Base-by-base conservation (phyloP, 2,888 invertebrate species). In the Nomada ferruginata region DNA sequence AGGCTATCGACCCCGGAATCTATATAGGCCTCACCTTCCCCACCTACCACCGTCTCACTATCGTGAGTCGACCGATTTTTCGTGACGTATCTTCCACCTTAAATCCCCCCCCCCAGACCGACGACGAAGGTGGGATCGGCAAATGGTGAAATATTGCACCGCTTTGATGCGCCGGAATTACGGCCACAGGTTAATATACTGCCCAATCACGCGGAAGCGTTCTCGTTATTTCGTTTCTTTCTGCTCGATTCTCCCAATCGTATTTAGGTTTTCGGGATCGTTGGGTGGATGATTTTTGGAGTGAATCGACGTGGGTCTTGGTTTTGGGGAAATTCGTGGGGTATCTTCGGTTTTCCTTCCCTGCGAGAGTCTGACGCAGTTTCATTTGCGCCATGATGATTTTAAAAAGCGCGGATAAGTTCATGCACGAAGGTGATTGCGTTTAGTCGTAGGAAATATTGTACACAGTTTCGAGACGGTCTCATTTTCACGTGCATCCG, bases 21-120 rank as follows among this genome's bases (percentile, higher is more conserved):
- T 84, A 76, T 79, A 82, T 78, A 87, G 83, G 71, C 76, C 75
- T 63, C 66, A 23, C 57, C 26, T 66, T 63, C 69, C 60, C 26
- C 36, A 36, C 47, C 47, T 15, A 3, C 47, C 13, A 3, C 15
- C 47, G 15, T 15, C 59, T 36, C 63, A 55, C 74, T 69, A 50
- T 76, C 85, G 83, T 85, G 84, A 90, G 82, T 89, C 85, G 85
- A 76, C 85, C 85, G 86, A 88, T 89, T 88, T 87, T 84, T 88
- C 85, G 82, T 82, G 76, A 80, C 71, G 76, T 69, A 72, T 66
- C 78, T 73, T 73, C 73, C 65, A 69, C 50, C 72, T 80, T 61
- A 36, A 72, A 84, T 10, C 76, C 52, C 53, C 55, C 44, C 57
- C 44, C 57, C 53, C n/a, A 20, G 20, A n/a, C 20, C n/a, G 53